A percentile compares a stretch with the other conserved stretches of the same genome.
Evolutionary conservation across 2,113 vertebrate genomes (phyloP).

Genomic region (Psammodynastes pulverulentus): DNA sequence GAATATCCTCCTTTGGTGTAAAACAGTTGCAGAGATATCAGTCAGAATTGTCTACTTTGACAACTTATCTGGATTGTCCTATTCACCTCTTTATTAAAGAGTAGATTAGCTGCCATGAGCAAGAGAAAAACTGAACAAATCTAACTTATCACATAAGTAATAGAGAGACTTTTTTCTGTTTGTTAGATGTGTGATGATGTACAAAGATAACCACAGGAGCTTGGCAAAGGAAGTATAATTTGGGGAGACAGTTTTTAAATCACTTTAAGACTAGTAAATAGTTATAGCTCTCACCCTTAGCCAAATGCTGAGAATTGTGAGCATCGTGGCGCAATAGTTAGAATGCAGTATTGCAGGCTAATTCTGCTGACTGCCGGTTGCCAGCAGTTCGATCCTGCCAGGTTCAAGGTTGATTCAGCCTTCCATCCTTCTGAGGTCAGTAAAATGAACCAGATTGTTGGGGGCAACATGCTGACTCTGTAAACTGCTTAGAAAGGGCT

Average conservation of each 20-base stretch:
- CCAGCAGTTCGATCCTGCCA: not conserved
- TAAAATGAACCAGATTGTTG: no score
- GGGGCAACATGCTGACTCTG: no score
- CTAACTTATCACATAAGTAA: not conserved
- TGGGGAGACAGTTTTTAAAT: not conserved
- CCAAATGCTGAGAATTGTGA: not conserved
- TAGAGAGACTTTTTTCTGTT: not conserved
- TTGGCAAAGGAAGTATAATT: not conserved
- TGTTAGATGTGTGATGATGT: not conserved
- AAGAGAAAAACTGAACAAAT: not conserved
- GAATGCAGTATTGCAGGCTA: not conserved
- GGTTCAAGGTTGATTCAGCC: no score
- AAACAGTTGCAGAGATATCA: not conserved
- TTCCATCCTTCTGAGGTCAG: no score
- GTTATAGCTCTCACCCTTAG: not conserved
- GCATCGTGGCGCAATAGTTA: not conserved
- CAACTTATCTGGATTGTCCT: not conserved
- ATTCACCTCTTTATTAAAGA: not conserved
- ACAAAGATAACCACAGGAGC: not conserved
- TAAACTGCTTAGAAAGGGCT: no score
- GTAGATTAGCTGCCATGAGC: not conserved
- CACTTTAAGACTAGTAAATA: not conserved
- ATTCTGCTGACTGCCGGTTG: not conserved
- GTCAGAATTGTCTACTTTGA: not conserved
- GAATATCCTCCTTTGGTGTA: not conserved